Conservation (phyloP, 1,140 invertebrate species). For the Nasonia giraulti region DNA sequence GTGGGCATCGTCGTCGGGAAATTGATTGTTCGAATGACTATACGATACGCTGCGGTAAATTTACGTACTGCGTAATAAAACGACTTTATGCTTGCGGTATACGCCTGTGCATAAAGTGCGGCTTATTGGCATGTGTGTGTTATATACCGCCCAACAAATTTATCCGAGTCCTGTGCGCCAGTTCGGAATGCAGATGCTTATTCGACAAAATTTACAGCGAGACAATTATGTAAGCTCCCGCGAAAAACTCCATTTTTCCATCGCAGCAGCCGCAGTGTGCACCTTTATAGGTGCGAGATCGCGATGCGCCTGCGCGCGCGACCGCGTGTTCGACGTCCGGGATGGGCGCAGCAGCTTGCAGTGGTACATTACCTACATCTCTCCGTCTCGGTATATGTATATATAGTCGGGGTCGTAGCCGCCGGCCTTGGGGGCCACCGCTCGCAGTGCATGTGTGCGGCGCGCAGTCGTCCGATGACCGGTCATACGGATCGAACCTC, state of each 20-base stretch:
- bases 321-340: conserved; percentile 27
- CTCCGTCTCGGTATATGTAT: background rate
- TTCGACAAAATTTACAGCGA: too few relatives aligned
- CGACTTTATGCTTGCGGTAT: background rate
- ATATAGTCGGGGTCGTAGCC: conserved; percentile 5
- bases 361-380: conserved; percentile 6
- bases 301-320: conserved; percentile 43
- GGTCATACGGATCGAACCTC: conserved; percentile 1
- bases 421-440: background rate
- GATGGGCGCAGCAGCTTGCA: conserved; percentile 11
- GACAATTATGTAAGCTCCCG: too few relatives aligned
- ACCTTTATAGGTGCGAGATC: background rate
- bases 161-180: too few relatives aligned
- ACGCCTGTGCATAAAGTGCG: background rate
- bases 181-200: too few relatives aligned
- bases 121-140: background rate
- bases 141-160: too few relatives aligned
- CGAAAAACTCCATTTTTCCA: background rate
- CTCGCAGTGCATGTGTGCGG: background rate
- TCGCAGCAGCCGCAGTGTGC: background rate
- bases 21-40: background rate
- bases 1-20: background rate
- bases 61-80: background rate
- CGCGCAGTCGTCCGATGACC: conserved; percentile 3
- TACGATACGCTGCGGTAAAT: background rate